Evolutionary conservation across 1,140 invertebrate species (phyloP), one percentile per base, ranked within the genome.

Genomic region (Apis cerana): DNA sequence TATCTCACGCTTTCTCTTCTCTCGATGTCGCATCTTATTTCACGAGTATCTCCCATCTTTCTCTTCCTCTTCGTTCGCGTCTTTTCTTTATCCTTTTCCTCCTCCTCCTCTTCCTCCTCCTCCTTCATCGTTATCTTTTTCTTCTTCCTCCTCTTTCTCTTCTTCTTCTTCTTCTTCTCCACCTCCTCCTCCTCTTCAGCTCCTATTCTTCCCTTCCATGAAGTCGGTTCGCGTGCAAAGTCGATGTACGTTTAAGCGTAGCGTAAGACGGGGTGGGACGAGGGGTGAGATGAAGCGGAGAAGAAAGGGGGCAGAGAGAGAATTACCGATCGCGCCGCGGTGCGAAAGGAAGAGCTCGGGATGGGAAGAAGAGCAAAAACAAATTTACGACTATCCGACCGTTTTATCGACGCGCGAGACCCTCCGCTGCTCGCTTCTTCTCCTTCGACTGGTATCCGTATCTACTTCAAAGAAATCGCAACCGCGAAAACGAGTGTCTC

Each of bases 331-430:
- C 81, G 81, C 80, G 84, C 79, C 62, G 72, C 58, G 56, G 71
- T 27, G 85, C 72, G 81, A 87, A 80, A 87, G 58, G 58, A 77
- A 87, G 67, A 58, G 80, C 80, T 80, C 75, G 72, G 58, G 64
- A 50, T 59, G 69, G 23, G 23, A 64, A 72, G 75, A 87, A 13
- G 69, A 59, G 85, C 82, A 87, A 87, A 88, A 87, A 87, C 77
- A 64, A 88, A 88, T 88, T 88, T 87, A 88, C 85, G 86, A 81
- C 82, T 87, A 87, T 87, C 82, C 85, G 74, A 59, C 64, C 74
- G 82, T 84, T 87, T 88, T 74, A 87, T 87, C 82, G 77, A 71
- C 76, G 23, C 77, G 43, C 68, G 33, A 17, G 56, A 48, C 43
- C 65, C 56, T 56, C 15, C 27, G 33, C 68, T 74, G 15, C 52